Evolutionary conservation across 2,888 invertebrate species (phyloP).

Genomic region (Urechis unicinctus): DNA sequence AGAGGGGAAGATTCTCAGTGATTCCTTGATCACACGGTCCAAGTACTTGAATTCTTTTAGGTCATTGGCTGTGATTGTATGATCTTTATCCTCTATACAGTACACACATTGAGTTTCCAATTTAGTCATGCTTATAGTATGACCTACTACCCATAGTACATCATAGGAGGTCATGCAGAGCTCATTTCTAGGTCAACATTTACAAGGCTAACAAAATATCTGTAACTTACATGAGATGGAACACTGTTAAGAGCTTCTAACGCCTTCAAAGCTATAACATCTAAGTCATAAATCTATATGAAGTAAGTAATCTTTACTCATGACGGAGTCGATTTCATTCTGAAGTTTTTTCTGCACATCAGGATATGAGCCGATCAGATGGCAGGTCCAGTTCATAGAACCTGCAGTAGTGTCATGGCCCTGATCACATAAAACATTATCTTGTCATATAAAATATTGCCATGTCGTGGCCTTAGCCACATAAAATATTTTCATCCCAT

Average conservation of each 20-base stretch:
- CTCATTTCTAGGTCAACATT: no score
- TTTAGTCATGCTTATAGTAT: no score
- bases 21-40: constrained; percentile 54
- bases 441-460: not conserved
- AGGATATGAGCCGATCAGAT: constrained; percentile 73
- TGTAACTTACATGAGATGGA: no score
- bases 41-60: constrained; percentile 52
- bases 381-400: constrained; percentile 79
- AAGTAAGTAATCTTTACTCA: constrained; percentile 35
- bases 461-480: no score
- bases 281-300: not conserved
- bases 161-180: no score
- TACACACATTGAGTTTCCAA: no score
- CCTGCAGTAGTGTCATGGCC: constrained; percentile 81
- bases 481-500: no score
- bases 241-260: no score
- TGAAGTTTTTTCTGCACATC: constrained; percentile 63
- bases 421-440: no score
- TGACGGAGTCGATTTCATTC: constrained; percentile 52
- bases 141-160: no score
- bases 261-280: no score
- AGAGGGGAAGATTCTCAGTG: constrained; percentile 52
- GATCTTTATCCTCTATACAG: constrained; percentile 33
- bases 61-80: constrained; percentile 52
- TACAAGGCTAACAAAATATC: no score